Conservation (phyloP, 2,797 vertebrate species). For the Rhabdophis nuchalis region DNA sequence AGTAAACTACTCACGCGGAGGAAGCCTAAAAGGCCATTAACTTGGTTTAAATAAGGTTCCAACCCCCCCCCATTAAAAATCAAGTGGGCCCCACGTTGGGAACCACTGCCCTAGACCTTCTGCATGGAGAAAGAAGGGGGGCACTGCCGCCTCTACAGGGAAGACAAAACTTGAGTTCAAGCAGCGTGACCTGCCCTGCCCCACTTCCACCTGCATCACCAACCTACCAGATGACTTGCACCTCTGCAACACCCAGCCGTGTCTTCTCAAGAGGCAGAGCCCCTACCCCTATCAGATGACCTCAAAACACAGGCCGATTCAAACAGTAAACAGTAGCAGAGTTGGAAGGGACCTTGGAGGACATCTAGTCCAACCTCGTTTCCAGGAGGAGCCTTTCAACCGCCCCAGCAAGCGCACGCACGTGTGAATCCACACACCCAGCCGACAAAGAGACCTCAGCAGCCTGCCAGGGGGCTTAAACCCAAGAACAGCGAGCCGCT, state of each 20-base stretch:
- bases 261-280: neutral
- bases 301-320: neutral
- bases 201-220: no score
- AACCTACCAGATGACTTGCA: neutral
- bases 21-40: no score
- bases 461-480: neutral
- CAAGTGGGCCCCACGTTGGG: no score
- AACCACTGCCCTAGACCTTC: neutral
- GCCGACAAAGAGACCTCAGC: no score
- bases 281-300: neutral
- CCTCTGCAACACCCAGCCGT: neutral
- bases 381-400: no score
- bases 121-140: neutral
- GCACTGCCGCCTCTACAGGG: neutral
- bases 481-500: neutral
- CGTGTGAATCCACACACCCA: neutral
- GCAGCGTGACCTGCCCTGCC: no score
- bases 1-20: no score
- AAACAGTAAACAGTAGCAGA: no score
- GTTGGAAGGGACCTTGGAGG: no score
- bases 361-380: no score
- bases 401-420: neutral
- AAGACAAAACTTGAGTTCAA: neutral
- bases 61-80: no score
- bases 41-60: no score